Conservation (phyloP, 2,888 invertebrate species). For the Calephelis perditalis region DNA sequence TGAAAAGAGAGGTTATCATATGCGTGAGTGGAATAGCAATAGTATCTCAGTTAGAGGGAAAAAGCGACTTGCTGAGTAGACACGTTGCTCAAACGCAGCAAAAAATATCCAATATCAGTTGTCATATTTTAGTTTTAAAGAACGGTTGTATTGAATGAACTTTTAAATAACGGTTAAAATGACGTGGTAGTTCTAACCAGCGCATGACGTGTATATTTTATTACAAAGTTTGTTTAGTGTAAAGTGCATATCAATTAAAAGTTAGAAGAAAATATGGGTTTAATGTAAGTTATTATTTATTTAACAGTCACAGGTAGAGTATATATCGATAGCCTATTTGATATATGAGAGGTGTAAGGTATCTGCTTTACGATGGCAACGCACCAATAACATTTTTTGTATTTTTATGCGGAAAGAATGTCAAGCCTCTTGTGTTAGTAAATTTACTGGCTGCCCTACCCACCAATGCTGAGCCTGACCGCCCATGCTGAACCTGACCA, state of each 20-base stretch:
- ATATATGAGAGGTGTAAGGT: no score
- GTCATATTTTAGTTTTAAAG: conserved; percentile 19
- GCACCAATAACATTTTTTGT: no score
- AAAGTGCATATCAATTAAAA: conserved; percentile 11
- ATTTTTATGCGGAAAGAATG: no score
- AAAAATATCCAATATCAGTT: conserved; percentile 38
- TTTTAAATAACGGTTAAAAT: conserved; percentile 13
- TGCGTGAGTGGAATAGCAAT: not conserved
- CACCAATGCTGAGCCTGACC: no score
- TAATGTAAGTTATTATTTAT: not conserved
- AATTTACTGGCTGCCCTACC: no score
- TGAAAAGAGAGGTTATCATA: conserved; percentile 35
- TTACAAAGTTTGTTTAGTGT: conserved; percentile 9
- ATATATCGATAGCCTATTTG: no score
- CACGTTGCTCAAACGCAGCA: conserved; percentile 51
- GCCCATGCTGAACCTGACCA: no score
- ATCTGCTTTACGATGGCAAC: no score
- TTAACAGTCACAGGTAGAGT: no score
- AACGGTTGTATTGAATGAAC: conserved; percentile 2
- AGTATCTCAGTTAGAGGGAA: conserved; percentile 39
- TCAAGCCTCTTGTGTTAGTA: no score
- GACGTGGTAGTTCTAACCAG: conserved; percentile 35
- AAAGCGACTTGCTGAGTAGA: conserved; percentile 41
- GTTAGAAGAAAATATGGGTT: not conserved
- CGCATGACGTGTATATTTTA: conserved; percentile 31